phyloP scores from a whole-genome alignment of 2,888 invertebrate species.

The Tenthredo mesomela region DNA sequence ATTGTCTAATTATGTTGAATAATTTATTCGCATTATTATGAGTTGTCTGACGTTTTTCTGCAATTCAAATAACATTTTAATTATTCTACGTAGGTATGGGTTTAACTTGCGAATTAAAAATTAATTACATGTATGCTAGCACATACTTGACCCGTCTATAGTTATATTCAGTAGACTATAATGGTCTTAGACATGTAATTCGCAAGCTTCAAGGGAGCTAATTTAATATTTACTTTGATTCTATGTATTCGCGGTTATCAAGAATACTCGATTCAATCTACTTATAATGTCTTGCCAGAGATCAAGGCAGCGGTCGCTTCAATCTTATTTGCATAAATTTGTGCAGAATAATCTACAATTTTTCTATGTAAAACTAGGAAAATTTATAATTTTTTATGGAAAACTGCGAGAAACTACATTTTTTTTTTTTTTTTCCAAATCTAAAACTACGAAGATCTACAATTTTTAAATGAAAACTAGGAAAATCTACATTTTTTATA shows the following conservation, averaged over 20 bases:
- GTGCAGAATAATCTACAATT: too few species aligned
- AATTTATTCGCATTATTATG: not conserved
- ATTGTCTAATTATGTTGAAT: not conserved
- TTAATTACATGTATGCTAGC: not conserved
- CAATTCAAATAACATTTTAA: not conserved
- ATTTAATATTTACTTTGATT: not conserved
- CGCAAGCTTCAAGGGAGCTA: not conserved
- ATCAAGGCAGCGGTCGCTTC: too few species aligned
- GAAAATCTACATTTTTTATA: too few species aligned
- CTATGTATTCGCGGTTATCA: not conserved
- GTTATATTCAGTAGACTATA: not conserved
- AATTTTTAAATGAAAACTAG: too few species aligned
- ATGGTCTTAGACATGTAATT: not conserved
- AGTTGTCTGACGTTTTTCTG: not conserved
- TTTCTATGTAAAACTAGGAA: too few species aligned
- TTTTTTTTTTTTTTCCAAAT: too few species aligned
- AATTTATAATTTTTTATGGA: too few species aligned
- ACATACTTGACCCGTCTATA: not conserved
- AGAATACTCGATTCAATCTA: not conserved
- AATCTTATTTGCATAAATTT: too few species aligned
- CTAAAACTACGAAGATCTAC: too few species aligned
- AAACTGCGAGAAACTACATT: too few species aligned
- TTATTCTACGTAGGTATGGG: not conserved
- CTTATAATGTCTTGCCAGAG: not conserved
- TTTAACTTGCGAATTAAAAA: not conserved